A percentile compares a stretch with the other conserved stretches of the same genome.
These are phyloP conservation scores for Irena cyanogastra DNA, from an alignment of 2,113 vertebrate species.

Conservation along the genomic window DNA sequence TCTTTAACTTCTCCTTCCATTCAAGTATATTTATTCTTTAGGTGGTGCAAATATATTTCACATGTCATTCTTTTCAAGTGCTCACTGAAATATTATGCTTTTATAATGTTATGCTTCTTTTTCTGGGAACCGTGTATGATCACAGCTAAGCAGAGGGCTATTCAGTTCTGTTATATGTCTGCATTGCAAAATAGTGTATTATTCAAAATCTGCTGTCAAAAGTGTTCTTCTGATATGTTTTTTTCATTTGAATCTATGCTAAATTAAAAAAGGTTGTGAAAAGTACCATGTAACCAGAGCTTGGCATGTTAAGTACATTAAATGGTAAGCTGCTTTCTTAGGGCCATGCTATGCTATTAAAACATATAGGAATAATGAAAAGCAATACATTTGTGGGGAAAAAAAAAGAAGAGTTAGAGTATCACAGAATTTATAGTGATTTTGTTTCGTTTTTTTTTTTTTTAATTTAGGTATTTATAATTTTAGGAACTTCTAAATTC, in stretches of 20 bases:
- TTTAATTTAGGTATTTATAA: not conserved
- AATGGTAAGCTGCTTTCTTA: not conserved
- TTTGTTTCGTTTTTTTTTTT: rapidly evolving
- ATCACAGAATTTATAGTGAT: not conserved
- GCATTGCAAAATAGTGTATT: not conserved
- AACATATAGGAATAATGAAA: not conserved
- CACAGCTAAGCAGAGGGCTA: not conserved
- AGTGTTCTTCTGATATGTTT: not conserved
- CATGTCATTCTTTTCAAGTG: not conserved
- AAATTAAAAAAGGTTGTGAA: not conserved
- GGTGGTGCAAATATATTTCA: not conserved
- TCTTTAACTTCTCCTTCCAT: not conserved
- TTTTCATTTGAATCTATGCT: not conserved
- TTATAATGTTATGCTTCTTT: not conserved
- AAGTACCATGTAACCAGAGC: not conserved
- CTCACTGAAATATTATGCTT: not conserved
- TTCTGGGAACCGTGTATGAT: not conserved
- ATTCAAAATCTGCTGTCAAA: not conserved
- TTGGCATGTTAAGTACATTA: not conserved
- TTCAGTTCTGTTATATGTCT: not conserved
- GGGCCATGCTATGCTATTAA: not conserved
- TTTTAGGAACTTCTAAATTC: not conserved
- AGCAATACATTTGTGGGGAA: not conserved
- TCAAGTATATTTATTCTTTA: not conserved
- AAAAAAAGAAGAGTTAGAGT: not conserved